Conservation (phyloP, 2,888 invertebrate species). For the Eupithecia tripunctaria region DNA sequence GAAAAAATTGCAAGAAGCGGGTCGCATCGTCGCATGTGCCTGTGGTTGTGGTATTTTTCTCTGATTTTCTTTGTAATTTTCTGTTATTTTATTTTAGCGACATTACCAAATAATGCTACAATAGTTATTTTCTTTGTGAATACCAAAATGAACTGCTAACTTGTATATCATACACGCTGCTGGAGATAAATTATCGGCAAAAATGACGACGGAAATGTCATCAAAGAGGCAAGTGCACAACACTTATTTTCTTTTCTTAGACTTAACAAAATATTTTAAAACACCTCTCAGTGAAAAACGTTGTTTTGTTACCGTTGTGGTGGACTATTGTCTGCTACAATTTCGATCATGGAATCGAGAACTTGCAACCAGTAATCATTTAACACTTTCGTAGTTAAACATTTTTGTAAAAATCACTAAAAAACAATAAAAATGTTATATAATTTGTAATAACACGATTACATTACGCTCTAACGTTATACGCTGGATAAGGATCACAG, state of each 20-base stretch:
- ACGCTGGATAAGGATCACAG: too few species aligned
- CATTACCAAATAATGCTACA: conserved; percentile 23
- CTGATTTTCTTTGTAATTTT: conserved; percentile 45
- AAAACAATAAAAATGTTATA: conserved; percentile 12
- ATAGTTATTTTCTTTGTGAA: conserved; percentile 23
- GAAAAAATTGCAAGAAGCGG: conserved; percentile 43
- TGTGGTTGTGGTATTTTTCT: conserved; percentile 46
- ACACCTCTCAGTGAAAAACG: conserved; percentile 1
- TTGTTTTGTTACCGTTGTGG: conserved; percentile 27
- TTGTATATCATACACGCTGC: conserved; percentile 52
- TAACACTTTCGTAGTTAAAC: conserved; percentile 16
- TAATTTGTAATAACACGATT: neutral
- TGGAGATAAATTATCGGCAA: conserved; percentile 57
- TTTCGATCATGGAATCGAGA: conserved; percentile 30
- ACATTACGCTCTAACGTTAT: conserved; percentile 16
- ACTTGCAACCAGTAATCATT: conserved; percentile 4
- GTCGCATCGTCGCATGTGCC: conserved; percentile 42
- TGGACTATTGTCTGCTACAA: conserved; percentile 24
- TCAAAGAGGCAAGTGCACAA: conserved; percentile 74
- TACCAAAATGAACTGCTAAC: conserved; percentile 59
- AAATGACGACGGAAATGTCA: conserved; percentile 81
- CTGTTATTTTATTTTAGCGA: conserved; percentile 19
- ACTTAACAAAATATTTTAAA: neutral
- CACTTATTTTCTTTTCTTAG: conserved; percentile 20
- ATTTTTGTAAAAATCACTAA: conserved; percentile 9